phyloP scores from a whole-genome alignment of 1,140 invertebrate genomes.

The Bombus polaris region DNA sequence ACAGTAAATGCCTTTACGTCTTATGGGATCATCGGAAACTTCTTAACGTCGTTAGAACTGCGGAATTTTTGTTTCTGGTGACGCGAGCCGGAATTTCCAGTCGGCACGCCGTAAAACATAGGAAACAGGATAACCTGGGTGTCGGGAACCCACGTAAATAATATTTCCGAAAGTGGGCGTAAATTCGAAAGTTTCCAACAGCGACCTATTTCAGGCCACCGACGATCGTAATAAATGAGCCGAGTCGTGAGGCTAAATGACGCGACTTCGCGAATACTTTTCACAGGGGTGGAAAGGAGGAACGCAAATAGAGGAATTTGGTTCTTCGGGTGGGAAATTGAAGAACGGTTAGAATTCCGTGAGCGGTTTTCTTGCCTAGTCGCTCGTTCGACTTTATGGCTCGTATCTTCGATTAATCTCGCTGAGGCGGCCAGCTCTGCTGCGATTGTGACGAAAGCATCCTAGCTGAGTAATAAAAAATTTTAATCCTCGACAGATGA shows the following conservation, averaged over 20 bases:
- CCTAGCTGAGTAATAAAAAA: constrained; percentile 6
- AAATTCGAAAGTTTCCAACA: constrained; percentile 26
- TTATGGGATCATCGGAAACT: background rate
- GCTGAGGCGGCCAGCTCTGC: background rate
- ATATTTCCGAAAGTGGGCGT: constrained; percentile 4
- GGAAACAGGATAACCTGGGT: background rate
- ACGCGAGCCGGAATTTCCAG: background rate
- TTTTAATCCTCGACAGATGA: constrained; percentile 32
- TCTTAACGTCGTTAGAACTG: constrained; percentile 7
- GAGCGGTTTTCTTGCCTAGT: constrained; percentile 10
- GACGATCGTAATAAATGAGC: constrained; percentile 26
- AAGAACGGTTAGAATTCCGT: background rate
- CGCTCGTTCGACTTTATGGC: constrained; percentile 41
- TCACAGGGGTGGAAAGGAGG: background rate
- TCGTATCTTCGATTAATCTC: constrained; percentile 51
- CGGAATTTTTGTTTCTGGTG: constrained; percentile 5
- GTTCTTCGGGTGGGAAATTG: background rate
- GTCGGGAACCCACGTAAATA: background rate
- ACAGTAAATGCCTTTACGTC: background rate
- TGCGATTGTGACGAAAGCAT: background rate
- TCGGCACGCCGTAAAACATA: background rate
- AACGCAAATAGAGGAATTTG: background rate
- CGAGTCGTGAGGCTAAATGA: background rate
- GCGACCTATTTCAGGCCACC: background rate
- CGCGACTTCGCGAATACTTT: constrained; percentile 6